Evolutionary conservation across 2,113 vertebrate species (phyloP).

Genomic region (Myocastor coypus): DNA sequence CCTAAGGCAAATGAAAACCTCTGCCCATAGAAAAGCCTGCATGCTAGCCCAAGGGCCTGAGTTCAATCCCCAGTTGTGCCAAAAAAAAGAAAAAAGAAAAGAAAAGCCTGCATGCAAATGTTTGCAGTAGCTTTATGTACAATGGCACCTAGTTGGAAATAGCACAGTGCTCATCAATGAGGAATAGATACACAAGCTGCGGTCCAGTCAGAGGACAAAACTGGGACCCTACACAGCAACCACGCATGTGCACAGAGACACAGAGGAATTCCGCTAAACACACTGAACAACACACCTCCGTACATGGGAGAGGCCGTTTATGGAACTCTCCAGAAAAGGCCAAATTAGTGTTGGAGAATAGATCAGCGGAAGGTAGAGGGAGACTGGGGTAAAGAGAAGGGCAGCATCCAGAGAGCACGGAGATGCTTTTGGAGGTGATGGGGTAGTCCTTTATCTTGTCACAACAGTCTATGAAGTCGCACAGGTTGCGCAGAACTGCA

Average conservation of each 20-base stretch:
- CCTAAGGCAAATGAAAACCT: background rate
- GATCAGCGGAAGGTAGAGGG: background rate
- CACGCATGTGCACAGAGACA: background rate
- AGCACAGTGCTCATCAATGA: background rate
- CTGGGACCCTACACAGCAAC: background rate
- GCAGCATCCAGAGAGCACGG: background rate
- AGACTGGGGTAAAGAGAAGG: background rate
- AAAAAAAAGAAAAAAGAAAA: too few relatives aligned
- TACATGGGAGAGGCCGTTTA: background rate
- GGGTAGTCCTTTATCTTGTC: background rate
- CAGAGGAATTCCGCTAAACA: background rate
- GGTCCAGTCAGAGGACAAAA: background rate
- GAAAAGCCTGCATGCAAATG: background rate
- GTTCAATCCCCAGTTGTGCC: too few relatives aligned
- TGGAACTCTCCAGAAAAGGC: background rate
- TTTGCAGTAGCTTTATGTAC: background rate
- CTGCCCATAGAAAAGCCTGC: slow-evolving; percentile 5
- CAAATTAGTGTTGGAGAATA: background rate
- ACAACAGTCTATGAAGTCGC: background rate
- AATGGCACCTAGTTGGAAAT: background rate
- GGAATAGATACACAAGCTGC: background rate
- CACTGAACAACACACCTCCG: background rate
- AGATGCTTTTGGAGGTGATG: background rate
- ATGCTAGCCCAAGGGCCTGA: too few relatives aligned
- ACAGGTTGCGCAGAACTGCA: background rate